Conservation (phyloP, 2,888 invertebrate genomes). For the Dorcus parallelipipedus region DNA sequence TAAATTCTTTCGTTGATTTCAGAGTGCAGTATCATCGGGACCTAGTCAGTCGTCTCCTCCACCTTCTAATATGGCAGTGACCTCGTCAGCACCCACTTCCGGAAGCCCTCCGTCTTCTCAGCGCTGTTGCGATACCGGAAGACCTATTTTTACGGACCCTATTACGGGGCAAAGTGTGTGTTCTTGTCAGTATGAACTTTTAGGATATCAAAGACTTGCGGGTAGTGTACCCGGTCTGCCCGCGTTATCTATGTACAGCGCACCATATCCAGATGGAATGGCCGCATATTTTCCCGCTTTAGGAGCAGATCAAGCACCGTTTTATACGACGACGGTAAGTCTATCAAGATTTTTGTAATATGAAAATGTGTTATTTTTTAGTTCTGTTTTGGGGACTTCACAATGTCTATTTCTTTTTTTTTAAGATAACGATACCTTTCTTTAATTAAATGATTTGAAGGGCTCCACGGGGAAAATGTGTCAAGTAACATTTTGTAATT, state of each 20-base stretch:
- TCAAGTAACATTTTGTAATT: too few relatives aligned
- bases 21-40: conserved; percentile 60
- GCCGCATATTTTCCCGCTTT: conserved; percentile 83
- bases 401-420: too few relatives aligned
- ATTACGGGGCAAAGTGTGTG: conserved; percentile 85
- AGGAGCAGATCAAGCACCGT: conserved; percentile 81
- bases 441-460: too few relatives aligned
- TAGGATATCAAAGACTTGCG: conserved; percentile 78
- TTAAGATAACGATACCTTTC: too few relatives aligned
- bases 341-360: neutral
- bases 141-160: conserved; percentile 87
- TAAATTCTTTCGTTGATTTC: conserved; percentile 28
- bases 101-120: conserved; percentile 47
- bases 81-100: conserved; percentile 50
- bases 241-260: conserved; percentile 74
- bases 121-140: conserved; percentile 88
- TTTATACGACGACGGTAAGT: conserved; percentile 83
- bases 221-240: conserved; percentile 66
- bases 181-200: conserved; percentile 87
- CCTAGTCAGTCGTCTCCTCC: conserved; percentile 63
- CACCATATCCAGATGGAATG: conserved; percentile 79
- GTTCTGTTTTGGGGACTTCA: too few relatives aligned
- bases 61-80: conserved; percentile 51
- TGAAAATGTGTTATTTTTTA: too few relatives aligned
- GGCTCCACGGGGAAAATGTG: too few relatives aligned